These are phyloP conservation scores for Dolichoris vasculosae DNA, from an alignment of 1,140 invertebrate genomes.

Conservation along the genomic window DNA sequence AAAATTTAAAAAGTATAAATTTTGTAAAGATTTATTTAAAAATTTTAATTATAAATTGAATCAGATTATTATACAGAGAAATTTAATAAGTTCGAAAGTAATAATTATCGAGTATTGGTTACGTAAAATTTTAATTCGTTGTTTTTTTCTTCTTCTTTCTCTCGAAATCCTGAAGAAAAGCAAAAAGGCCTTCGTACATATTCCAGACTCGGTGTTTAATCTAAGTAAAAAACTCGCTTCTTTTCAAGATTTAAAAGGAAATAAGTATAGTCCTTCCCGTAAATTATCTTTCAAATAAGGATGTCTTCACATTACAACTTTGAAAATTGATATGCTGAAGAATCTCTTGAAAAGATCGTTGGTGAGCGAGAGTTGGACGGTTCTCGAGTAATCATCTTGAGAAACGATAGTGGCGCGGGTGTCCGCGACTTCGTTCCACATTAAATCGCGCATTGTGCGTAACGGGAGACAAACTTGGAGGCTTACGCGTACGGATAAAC, in stretches of 20 bases:
- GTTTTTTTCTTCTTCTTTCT: no score
- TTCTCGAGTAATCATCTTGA: background rate
- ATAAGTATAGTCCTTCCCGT: background rate
- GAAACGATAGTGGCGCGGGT: background rate
- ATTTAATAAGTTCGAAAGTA: no score
- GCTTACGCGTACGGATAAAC: background rate
- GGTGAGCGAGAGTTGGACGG: background rate
- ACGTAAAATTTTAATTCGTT: background rate
- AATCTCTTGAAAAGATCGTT: background rate
- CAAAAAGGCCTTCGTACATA: background rate
- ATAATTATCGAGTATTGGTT: background rate
- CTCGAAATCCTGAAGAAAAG: background rate
- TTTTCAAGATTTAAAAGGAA: background rate
- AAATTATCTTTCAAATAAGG: conserved; percentile 11
- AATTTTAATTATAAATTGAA: background rate
- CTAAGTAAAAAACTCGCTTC: background rate
- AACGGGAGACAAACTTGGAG: background rate
- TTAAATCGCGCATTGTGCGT: conserved; percentile 19
- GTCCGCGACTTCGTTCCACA: background rate
- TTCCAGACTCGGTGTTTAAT: background rate
- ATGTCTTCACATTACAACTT: background rate
- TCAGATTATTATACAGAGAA: background rate
- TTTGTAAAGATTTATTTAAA: background rate
- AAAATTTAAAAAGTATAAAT: no score
- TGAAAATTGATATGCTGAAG: conserved; percentile 14